A percentile compares a stretch with the other conserved stretches of the same genome.
phyloP scores from a whole-genome alignment of 2,797 vertebrate genomes.

The Artibeus lituratus region DNA sequence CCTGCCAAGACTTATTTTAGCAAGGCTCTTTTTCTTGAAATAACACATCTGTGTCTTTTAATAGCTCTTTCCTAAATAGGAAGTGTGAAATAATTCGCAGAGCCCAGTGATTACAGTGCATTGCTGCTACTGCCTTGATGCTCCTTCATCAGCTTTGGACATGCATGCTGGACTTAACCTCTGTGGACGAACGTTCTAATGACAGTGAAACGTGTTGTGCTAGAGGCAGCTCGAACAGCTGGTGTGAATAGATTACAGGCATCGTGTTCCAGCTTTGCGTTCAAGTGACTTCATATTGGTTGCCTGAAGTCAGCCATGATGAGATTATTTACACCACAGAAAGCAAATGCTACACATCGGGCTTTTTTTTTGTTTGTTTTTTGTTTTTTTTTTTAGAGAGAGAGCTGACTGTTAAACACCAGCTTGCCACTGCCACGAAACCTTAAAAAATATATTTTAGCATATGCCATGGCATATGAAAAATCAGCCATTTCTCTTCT shows the following conservation, averaged over 20 bases:
- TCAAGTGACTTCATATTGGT: background rate
- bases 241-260: too few species aligned
- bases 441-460: background rate
- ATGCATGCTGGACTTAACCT: background rate
- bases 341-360: background rate
- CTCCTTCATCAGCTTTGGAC: background rate
- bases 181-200: fast-evolving
- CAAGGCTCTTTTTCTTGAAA: background rate
- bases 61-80: background rate
- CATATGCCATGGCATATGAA: background rate
- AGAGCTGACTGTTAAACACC: background rate
- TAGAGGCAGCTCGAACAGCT: background rate
- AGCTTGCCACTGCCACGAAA: background rate
- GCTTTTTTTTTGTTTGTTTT: background rate
- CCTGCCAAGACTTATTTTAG: background rate
- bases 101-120: background rate
- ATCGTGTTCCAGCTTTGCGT: background rate
- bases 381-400: too few species aligned
- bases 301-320: background rate
- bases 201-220: background rate
- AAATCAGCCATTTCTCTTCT: background rate
- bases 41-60: background rate
- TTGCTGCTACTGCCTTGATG: background rate
- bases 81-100: background rate
- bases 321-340: background rate